Evolutionary conservation across 2,888 invertebrate genomes (phyloP).

Genomic region (Scaptomyza parva): DNA sequence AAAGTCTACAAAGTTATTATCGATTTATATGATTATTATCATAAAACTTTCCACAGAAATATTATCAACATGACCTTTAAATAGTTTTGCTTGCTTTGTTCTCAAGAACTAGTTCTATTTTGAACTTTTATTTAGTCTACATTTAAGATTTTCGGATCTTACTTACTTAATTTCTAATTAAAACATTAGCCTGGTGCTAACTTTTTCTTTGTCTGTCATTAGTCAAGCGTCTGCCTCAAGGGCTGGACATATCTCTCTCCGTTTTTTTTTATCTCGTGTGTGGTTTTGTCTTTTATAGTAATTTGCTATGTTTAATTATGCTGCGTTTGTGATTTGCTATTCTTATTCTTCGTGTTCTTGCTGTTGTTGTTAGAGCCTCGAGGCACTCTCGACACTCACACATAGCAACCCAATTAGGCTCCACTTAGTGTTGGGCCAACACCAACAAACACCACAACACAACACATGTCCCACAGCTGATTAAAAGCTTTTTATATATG

Average conservation of each 20-base stretch:
- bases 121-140: slow-evolving; percentile 5
- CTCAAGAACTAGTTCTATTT: too few relatives aligned
- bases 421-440: slow-evolving; percentile 51
- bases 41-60: too few relatives aligned
- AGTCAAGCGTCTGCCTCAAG: slow-evolving; percentile 56
- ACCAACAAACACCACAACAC: neutral
- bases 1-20: too few relatives aligned
- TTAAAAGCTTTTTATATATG: slow-evolving; percentile 43
- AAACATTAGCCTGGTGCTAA: slow-evolving; percentile 46
- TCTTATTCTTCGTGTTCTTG: too few relatives aligned
- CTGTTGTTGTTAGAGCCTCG: slow-evolving; percentile 13
- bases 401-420: slow-evolving; percentile 65
- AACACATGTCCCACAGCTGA: slow-evolving; percentile 57
- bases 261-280: neutral
- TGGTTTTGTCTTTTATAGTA: slow-evolving; percentile 8
- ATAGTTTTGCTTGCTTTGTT: too few relatives aligned
- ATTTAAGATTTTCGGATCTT: slow-evolving; percentile 30
- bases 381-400: slow-evolving; percentile 44
- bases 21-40: too few relatives aligned
- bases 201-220: slow-evolving; percentile 44
- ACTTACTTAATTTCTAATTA: slow-evolving; percentile 65
- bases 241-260: slow-evolving; percentile 8
- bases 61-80: too few relatives aligned
- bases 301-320: slow-evolving; percentile 52
- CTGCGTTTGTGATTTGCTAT: slow-evolving; percentile 50